Percentiles rank a stretch among this genome's conserved stretches.
These are phyloP conservation scores for Passerina amoena DNA, from an alignment of 2,113 vertebrate genomes.

Conservation along the genomic window DNA sequence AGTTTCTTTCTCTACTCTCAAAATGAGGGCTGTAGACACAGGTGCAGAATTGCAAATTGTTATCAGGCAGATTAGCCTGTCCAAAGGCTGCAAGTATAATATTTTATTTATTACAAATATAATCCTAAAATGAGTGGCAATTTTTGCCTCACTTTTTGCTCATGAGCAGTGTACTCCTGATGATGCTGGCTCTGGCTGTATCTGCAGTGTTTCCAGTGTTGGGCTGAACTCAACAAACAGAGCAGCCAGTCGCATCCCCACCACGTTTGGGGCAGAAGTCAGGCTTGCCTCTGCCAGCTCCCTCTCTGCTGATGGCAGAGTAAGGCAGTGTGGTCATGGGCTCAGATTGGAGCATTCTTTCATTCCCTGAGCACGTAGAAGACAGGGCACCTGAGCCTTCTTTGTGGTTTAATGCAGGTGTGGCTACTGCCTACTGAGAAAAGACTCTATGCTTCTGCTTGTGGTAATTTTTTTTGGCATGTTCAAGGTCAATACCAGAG, in stretches of 20 bases:
- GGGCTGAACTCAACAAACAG: no score
- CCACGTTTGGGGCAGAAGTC: no score
- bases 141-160: background rate
- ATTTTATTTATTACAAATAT: no score
- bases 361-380: fast-evolving
- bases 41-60: background rate
- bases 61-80: background rate
- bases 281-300: background rate
- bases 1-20: background rate
- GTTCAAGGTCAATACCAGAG: background rate
- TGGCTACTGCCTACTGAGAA: background rate
- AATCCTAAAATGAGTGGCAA: background rate
- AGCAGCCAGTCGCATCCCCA: background rate
- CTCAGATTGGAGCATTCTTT: background rate
- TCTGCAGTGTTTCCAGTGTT: no score
- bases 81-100: background rate
- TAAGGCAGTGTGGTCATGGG: background rate
- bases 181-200: background rate
- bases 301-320: fast-evolving
- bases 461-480: background rate
- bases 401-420: background rate
- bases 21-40: background rate
- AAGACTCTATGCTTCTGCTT: background rate
- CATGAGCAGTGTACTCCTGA: no score
- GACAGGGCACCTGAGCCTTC: fast-evolving